phyloP scores from a whole-genome alignment of 2,888 invertebrate species.

The Ornithoptera alexandrae region DNA sequence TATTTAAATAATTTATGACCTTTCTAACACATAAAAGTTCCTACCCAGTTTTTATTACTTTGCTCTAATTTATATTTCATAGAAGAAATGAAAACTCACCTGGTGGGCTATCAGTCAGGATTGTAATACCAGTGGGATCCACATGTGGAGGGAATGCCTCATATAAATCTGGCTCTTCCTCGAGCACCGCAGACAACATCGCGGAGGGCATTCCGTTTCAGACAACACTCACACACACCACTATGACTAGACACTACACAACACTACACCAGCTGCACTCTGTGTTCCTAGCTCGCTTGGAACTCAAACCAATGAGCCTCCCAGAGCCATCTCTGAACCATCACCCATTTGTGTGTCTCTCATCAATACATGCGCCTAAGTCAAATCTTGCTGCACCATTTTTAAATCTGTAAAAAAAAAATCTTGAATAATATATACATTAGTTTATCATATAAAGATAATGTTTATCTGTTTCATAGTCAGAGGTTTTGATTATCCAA shows the following conservation, averaged over 20 bases:
- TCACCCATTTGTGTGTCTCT: slow-evolving; percentile 44
- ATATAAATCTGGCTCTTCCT: slow-evolving; percentile 87
- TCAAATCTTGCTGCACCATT: slow-evolving; percentile 81
- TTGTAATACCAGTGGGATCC: slow-evolving; percentile 88
- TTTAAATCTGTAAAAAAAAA: slow-evolving; percentile 71
- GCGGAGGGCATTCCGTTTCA: slow-evolving; percentile 80
- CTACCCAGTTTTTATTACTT: too few relatives aligned
- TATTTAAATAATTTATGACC: neutral
- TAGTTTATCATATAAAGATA: slow-evolving; percentile 48
- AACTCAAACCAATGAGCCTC: slow-evolving; percentile 67
- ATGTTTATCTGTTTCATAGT: slow-evolving; percentile 53
- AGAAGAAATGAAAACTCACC: slow-evolving; percentile 47
- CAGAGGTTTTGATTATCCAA: slow-evolving; percentile 31
- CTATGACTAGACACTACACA: slow-evolving; percentile 68
- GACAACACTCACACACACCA: slow-evolving; percentile 56
- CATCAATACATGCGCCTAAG: slow-evolving; percentile 61
- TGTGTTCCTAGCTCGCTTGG: slow-evolving; percentile 54
- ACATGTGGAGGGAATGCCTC: slow-evolving; percentile 91
- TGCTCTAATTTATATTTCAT: neutral
- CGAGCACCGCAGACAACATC: slow-evolving; percentile 86
- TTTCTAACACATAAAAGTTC: too few relatives aligned
- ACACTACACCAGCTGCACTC: slow-evolving; percentile 63
- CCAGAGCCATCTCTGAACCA: slow-evolving; percentile 56
- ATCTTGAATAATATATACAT: slow-evolving; percentile 52
- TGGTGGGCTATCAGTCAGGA: slow-evolving; percentile 83